Percentiles rank a stretch among this genome's conserved stretches.
phyloP scores from a whole-genome alignment of 2,888 invertebrate genomes.

The Lamellibrachia satsuma region DNA sequence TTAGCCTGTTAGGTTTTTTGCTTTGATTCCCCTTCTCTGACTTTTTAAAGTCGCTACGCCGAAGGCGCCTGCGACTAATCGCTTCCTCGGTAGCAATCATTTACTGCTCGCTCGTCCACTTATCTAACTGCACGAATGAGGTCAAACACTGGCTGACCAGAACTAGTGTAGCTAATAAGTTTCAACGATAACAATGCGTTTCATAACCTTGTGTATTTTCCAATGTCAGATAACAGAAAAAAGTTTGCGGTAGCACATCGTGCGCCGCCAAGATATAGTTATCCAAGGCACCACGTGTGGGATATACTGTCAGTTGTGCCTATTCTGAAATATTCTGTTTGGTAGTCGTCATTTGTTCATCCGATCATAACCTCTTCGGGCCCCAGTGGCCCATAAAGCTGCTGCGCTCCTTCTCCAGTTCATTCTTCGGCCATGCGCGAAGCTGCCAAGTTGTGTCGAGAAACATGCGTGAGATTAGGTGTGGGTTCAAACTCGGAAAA shows the following conservation, averaged over 20 bases:
- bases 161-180: background rate
- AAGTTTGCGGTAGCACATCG: background rate
- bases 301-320: too few species aligned
- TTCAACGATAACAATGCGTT: background rate
- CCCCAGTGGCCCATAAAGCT: too few species aligned
- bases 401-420: too few species aligned
- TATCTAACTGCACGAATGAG: background rate
- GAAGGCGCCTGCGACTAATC: background rate
- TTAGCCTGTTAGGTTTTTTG: background rate
- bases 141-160: background rate
- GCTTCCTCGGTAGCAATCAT: background rate
- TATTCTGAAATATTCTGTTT: too few species aligned
- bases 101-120: background rate
- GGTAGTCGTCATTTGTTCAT: too few species aligned
- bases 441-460: too few species aligned
- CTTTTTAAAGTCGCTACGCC: background rate
- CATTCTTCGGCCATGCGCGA: too few species aligned
- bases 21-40: background rate
- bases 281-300: background rate
- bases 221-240: background rate
- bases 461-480: too few species aligned
- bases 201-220: background rate
- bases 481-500: too few species aligned
- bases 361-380: too few species aligned
- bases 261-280: background rate